phyloP scores from a whole-genome alignment of 2,888 invertebrate genomes.

The Synergus laeviventris region DNA sequence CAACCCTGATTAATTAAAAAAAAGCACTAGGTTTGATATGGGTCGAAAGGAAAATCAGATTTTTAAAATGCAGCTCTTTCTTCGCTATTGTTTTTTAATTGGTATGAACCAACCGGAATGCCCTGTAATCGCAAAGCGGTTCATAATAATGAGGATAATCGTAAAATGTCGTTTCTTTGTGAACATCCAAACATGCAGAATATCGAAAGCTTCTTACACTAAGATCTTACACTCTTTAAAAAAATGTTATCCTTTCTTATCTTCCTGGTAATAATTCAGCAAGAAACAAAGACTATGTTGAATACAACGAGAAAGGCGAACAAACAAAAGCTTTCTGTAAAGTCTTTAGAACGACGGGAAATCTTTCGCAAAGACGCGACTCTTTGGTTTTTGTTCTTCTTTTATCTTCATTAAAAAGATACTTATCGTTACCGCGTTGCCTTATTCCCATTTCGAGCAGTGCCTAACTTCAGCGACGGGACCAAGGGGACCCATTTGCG shows the following conservation, averaged over 20 bases:
- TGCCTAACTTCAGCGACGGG: conserved; percentile 31
- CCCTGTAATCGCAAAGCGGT: too few species aligned
- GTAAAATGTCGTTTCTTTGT: neutral
- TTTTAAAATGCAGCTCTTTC: neutral
- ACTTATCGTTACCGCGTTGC: conserved; percentile 33
- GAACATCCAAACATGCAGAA: neutral
- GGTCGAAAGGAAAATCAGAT: neutral
- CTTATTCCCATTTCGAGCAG: conserved; percentile 12
- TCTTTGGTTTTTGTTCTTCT: conserved; percentile 17
- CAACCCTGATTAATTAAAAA: conserved; percentile 17
- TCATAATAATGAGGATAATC: too few species aligned
- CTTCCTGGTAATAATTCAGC: neutral
- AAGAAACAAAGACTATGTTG: conserved; percentile 15
- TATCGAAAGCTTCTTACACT: neutral
- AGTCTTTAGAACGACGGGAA: conserved; percentile 31
- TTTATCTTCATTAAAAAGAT: conserved; percentile 39
- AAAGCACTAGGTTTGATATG: neutral
- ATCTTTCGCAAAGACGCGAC: conserved; percentile 4
- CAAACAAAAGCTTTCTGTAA: conserved; percentile 16
- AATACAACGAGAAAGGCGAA: conserved; percentile 17
- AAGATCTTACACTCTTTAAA: neutral
- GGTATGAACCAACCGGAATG: too few species aligned
- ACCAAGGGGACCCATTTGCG: conserved; percentile 30
- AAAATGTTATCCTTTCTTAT: neutral
- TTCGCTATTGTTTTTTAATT: neutral